Evolutionary conservation across 2,888 invertebrate species (phyloP), one percentile per base, ranked within the genome.

Genomic region (Hirudinaria manillensis): DNA sequence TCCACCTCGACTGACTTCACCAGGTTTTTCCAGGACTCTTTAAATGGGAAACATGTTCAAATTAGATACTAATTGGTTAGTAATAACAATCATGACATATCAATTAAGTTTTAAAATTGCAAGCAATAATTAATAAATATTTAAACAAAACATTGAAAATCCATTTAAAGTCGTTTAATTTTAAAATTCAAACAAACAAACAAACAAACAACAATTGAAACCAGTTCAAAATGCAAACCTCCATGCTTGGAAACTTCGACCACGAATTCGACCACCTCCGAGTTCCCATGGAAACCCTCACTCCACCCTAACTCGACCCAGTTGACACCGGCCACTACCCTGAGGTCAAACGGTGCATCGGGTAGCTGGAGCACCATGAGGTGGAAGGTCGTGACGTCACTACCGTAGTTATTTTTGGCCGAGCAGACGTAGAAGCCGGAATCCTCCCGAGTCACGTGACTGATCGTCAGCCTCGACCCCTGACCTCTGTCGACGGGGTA

Each of bases 301-400:
- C 91, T 91, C 95, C 94, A 95, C 0, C 92, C 91, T 81, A 95
- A 88, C 81, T 92, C 91, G 78, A 93, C 90, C 36, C 91, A 90
- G 77, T 93, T 88, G 76, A 93, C 93, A 81, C 92, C 91, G 83
- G 92, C 92, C 79, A 93, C 92, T 81, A 91, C 90, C 80, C 91
- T 89, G 79, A 94, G 90, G 83, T 93, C 92, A 83, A 91, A 90
- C 3, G 94, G 94, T 84, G 92, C 90, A 85, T 94, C 94, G 0
- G 94, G 94, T 65, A 92, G 91, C 88, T 94, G 91, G 88, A 94
- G 93, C 38, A 95, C 92, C 73, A 93, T 91, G 77, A 95, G 89
- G 83, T 93, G 92, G 84, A 94, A 92, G 74, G 91, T 90, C 90
- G 93, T 92, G 85, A 93, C 91, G 82, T 94, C 94, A 81, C 91